Conservation (phyloP, 2,797 vertebrate genomes). For the Allobates femoralis region DNA sequence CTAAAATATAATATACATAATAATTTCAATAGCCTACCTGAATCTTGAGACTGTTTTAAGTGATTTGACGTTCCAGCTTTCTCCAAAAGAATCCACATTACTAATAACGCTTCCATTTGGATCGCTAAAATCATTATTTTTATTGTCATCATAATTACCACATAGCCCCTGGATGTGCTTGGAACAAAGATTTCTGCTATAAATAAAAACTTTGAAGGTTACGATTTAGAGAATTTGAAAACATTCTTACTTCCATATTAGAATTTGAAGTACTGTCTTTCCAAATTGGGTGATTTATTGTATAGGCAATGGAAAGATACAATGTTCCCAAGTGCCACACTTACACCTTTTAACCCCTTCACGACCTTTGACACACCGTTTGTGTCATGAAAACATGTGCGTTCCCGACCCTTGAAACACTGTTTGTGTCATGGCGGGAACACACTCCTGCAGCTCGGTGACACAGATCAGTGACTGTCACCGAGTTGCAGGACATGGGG, state of each 20-base stretch:
- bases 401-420: no score
- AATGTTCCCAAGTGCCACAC: not conserved
- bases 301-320: not conserved
- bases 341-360: not conserved
- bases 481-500: no score
- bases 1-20: not conserved
- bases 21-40: constrained; percentile 62
- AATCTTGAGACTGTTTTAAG: constrained; percentile 50
- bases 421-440: no score
- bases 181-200: constrained; percentile 80
- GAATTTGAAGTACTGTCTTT: not conserved
- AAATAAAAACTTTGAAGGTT: constrained; percentile 1
- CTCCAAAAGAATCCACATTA: constrained; percentile 74
- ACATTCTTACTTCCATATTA: not conserved
- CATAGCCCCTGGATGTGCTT: constrained; percentile 79
- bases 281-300: not conserved
- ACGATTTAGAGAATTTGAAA: not conserved
- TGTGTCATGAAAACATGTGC: no score
- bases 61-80: constrained; percentile 81
- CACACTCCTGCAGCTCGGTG: no score
- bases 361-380: no score
- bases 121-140: constrained; percentile 77
- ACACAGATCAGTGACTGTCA: no score
- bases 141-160: constrained; percentile 79
- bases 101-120: constrained; percentile 75